Evolutionary conservation across 2,113 vertebrate species (phyloP), one percentile per base, ranked within the genome.

Genomic region (Tyrannus savana): DNA sequence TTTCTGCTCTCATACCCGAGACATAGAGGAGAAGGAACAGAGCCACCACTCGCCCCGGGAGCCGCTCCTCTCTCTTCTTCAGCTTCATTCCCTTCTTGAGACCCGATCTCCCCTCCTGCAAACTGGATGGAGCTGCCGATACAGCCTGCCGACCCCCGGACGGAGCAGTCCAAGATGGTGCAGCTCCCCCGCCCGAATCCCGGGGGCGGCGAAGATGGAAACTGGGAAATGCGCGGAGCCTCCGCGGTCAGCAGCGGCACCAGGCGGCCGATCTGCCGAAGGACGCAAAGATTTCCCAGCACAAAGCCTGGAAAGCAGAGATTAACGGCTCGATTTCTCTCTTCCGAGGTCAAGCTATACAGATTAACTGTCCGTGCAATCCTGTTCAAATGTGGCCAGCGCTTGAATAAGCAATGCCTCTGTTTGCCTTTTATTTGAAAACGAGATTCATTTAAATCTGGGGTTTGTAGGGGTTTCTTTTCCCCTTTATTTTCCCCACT

Each of bases 161-260:
- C 28, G 9, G 47, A 82, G 49, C 49, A 44, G 49, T 33, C 58
- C 2, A 44, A 3, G 30, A 10, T 25, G 62, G 22, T 10, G 78
- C 87, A 31, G 63, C 52, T 60, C 66, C 49, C 67, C 81, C 31
- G 30, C 33, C 76, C 37, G 53, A 56, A 60, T 25, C 14, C 12
- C 37, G 9, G 39, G 21, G 35, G 3, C 2, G 7, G 53, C 0
- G n/a, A 53, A 12, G 3, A 23, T 2, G 18, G 52, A 58, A 84
- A 42, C 52, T 42, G 46, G 46, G 58, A 76, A 41, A 42, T 37
- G 58, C 25, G 63, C 42, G 33, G 47, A 71, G 58, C 17, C 47
- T 17, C 74, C 19, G 78, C 84, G 30, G 88, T 88, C 91, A 77
- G 84, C 84, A 91, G 87, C 80, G 80, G 84, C 84, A 91, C 66